Evolutionary conservation across 2,797 vertebrate genomes (phyloP).

Genomic region (Phylloscopus collybita): DNA sequence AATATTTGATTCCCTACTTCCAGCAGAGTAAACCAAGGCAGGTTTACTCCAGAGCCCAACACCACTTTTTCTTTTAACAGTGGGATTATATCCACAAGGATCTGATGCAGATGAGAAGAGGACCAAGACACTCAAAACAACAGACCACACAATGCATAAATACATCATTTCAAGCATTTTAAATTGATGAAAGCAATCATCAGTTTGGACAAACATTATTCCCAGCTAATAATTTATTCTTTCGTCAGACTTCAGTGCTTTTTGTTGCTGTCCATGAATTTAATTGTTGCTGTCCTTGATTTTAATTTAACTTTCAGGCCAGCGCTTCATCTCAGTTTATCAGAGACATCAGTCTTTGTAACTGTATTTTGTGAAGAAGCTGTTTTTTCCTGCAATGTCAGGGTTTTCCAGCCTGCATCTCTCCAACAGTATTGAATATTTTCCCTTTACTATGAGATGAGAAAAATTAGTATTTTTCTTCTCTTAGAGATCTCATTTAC

Average conservation of each 20-base stretch:
- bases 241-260: not conserved
- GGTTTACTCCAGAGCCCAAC: not conserved
- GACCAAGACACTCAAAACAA: not conserved
- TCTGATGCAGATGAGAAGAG: not conserved
- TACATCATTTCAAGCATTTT: not conserved
- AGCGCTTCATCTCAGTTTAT: not conserved
- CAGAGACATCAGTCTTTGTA: not conserved
- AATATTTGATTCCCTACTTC: not conserved
- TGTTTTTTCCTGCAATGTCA: not conserved
- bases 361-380: not conserved
- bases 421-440: not conserved
- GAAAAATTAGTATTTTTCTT: not conserved
- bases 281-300: too few relatives aligned
- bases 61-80: not conserved
- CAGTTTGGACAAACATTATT: not conserved
- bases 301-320: not conserved
- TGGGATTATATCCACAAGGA: not conserved
- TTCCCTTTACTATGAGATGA: not conserved
- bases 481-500: not conserved
- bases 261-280: not conserved
- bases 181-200: not conserved
- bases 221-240: not conserved
- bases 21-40: not conserved
- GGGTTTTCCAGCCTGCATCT: not conserved
- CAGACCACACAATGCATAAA: not conserved